Base-by-base conservation (phyloP, 2,113 vertebrate species). In the Terrapene triunguis region DNA sequence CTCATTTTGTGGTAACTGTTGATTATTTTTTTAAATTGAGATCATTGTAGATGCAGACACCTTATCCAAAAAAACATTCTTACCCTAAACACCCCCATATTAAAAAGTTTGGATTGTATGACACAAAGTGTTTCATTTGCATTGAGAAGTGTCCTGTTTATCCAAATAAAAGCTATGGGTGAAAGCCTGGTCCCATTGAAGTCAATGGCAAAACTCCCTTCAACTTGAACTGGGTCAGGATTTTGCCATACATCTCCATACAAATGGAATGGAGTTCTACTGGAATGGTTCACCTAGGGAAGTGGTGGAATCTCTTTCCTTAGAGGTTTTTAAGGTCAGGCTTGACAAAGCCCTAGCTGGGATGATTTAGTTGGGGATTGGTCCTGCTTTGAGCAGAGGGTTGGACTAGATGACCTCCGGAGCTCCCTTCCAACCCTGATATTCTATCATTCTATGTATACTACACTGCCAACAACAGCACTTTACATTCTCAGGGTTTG, bases 381-480 rank as follows among this genome's bases (percentile, higher is more conserved):
- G 50, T 50, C 50, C 50, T 50, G 50, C 13, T 50, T 50, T 50
- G 50, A 50, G 50, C 50, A 50, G 50, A 5, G 50, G 50, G 50
- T 50, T 50, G 13, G 50, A 50, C 50, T 50, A 50, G 50, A 50
- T 50, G 50, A 50, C 50, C 13, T 50, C 50, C 50, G 16, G 5
- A 50, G 13, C 14, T 50, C 50, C 50, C 50, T 50, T 50, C 50
- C 13, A 50, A 50, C 50, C 50, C 50, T 50, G 50, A 50, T 50
- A 50, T 50, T 50, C 50, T 50, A 50, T 50, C 14, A 50, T 50
- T 50, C 13, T 50, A 50, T 50, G 27, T 85, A n/a, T 81, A 32
- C 27, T 21, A 35, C 35, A 50, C 44, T 51, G n/a, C 44, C 0
- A 0, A 17, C 3, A 42, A 2, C 13, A 14, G 7, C 57, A 80